A percentile compares a stretch with the other conserved stretches of the same genome.
phyloP scores from a whole-genome alignment of 37 sponge, comb jelly and placozoan species.

The Hormiphora californensis region DNA sequence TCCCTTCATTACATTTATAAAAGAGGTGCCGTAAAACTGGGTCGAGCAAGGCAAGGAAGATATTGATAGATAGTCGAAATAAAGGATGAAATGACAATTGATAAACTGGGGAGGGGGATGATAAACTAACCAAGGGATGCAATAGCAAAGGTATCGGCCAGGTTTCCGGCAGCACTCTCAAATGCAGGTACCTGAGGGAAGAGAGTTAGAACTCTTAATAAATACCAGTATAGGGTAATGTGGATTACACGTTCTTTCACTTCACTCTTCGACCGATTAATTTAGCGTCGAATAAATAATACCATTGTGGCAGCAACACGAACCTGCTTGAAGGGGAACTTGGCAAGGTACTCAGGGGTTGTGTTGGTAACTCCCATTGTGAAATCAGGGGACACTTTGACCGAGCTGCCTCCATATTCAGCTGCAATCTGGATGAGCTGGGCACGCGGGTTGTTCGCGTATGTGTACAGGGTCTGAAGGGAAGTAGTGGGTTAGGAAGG shows the following conservation, averaged over 20 bases:
- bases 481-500: not conserved
- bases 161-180: not conserved
- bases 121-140: conserved; percentile 24
- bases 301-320: no score
- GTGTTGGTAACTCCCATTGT: conserved; percentile 36
- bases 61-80: no score
- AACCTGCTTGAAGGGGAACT: conserved; percentile 40
- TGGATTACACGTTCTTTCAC: no score
- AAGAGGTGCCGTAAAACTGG: no score
- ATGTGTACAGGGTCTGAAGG: conserved; percentile 44
- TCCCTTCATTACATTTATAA: no score
- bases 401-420: conserved; percentile 9
- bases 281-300: no score
- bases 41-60: no score
- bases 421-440: conserved; percentile 36
- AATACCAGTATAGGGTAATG: no score
- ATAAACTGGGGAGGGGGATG: no score
- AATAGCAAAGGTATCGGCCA: conserved; percentile 39
- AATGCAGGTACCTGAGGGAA: conserved; percentile 38
- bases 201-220: no score
- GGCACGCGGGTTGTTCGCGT: conserved; percentile 33
- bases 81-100: no score
- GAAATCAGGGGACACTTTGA: conserved; percentile 8
- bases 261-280: no score
- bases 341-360: not conserved